Base-by-base conservation (phyloP, 2,888 invertebrate genomes). In the Entomobrya multifasciata region DNA sequence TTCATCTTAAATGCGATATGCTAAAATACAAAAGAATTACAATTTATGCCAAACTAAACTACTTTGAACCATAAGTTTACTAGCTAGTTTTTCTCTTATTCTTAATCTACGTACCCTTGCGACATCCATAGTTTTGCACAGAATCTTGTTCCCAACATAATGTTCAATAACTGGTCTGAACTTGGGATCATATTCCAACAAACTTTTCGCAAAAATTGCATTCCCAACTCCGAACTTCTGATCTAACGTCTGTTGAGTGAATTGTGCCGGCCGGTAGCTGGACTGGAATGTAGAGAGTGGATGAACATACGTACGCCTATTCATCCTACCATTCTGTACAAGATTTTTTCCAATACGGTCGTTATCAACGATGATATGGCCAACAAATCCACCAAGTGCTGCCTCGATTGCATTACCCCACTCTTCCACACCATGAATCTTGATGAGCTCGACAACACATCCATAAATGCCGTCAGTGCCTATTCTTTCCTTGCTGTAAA, bases 281-380 rank as follows among this genome's bases (percentile, higher is more conserved):
- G 78, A 87, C 55, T 72, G 20, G 27, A 87, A 86, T 1, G 41
- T 79, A 55, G 87, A 78, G 22, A 91, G 36, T 0, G 89, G 89
- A 84, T 85, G 87, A 77, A 91, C 13, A 6, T 47, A 77, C 0
- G 55, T 77, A 36, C 84, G 65, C 15, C 87, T 17, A 0, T 2
- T 10, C 76, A 88, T 17, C 10, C 96, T 94, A 0, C 98, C 98
- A 87, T 94, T 94, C 93, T 97, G 95, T 82, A 99, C 94, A 88
- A 99, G 93, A 92, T 95, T 94, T 92, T 97, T 97, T 91, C 96
- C 96, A 0, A 97, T 96, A 78, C 94, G 93, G 92, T 98, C 97
- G 62, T 95, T 96, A 92, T 98, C 97, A 47, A 98, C 97, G 72
- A 99, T 95, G 86, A 98, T 96, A 93, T 98, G 97, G 93, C 96